These are phyloP conservation scores for Bombyx mori DNA, from an alignment of 1,140 invertebrate species.

Conservation along the genomic window ASM3026992v2 NC_085112.1:5161501-5162000, in stretches of 20 bases:
- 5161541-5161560: too few species aligned
- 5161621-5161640: too few species aligned
- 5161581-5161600: too few species aligned
- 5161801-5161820: slow-evolving; percentile 12
- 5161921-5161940: slow-evolving; percentile 53
- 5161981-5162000: too few species aligned
- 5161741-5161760: slow-evolving; percentile 65
- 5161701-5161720: slow-evolving; percentile 65
- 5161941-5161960: slow-evolving; percentile 3
- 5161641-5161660: slow-evolving; percentile 18
- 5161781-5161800: slow-evolving; percentile 65
- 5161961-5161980: slow-evolving; percentile 1
- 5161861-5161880: slow-evolving; percentile 15
- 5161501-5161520: too few species aligned
- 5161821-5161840: slow-evolving; percentile 17
- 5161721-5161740: slow-evolving; percentile 70
- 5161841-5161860: slow-evolving; percentile 14
- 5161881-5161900: slow-evolving; percentile 51
- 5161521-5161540: too few species aligned
- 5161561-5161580: too few species aligned
- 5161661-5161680: slow-evolving; percentile 50
- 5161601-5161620: too few species aligned
- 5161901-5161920: slow-evolving; percentile 48
- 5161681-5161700: slow-evolving; percentile 55
- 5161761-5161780: slow-evolving; percentile 70